These are phyloP conservation scores for Leucophenga varia DNA, from an alignment of 1,140 invertebrate species.

Conservation along the genomic window DNA sequence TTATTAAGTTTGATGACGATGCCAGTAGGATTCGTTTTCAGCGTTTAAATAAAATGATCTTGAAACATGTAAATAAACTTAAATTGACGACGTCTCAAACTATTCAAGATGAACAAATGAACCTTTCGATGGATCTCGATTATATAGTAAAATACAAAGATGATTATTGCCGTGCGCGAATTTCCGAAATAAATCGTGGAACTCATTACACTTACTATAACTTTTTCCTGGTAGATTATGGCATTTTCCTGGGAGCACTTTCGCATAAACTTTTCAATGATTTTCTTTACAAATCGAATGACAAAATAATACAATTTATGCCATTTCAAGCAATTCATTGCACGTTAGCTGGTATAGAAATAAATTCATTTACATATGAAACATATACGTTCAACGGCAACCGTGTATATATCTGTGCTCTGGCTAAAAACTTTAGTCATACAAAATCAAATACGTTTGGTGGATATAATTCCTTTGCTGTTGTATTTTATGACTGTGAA, in stretches of 20 bases:
- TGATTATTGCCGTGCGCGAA: conserved; percentile 9
- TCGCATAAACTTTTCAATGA: conserved; percentile 10
- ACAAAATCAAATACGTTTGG: neutral
- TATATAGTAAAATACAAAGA: conserved; percentile 12
- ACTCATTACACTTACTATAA: neutral
- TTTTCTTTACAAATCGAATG: conserved; percentile 9
- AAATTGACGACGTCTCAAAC: neutral
- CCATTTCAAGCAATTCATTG: conserved; percentile 16
- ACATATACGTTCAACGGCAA: conserved; percentile 2
- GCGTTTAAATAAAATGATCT: conserved; percentile 1
- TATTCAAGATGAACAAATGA: too few species aligned
- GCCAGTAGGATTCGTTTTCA: conserved; percentile 1
- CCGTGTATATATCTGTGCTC: conserved; percentile 9
- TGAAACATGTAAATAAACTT: neutral
- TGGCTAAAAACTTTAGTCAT: neutral
- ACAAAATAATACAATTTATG: conserved; percentile 12
- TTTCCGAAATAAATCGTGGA: conserved; percentile 3
- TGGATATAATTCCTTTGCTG: conserved; percentile 11
- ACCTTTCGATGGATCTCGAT: conserved; percentile 1
- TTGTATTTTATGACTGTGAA: conserved; percentile 15
- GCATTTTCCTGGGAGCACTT: conserved; percentile 5
- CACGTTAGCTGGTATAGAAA: conserved; percentile 9
- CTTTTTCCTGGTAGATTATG: conserved; percentile 17
- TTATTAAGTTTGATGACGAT: conserved; percentile 3
- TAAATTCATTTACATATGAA: conserved; percentile 4